Evolutionary conservation across 1,140 invertebrate genomes (phyloP).

Genomic region (Eumeta japonica): DNA sequence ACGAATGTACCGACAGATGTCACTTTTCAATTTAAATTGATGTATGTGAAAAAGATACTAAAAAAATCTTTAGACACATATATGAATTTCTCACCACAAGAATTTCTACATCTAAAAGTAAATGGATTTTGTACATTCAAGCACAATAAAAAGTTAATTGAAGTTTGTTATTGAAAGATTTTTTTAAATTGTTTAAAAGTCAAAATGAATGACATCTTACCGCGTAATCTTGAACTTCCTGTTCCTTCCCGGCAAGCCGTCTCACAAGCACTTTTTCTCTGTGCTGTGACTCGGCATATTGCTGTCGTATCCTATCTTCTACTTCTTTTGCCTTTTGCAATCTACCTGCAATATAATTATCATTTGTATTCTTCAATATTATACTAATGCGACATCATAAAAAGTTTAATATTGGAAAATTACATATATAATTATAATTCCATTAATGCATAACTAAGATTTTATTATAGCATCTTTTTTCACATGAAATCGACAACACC

Average conservation of each 20-base stretch:
- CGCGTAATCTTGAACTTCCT: slow-evolving; percentile 94
- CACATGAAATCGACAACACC: slow-evolving; percentile 49
- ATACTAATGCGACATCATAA: not conserved
- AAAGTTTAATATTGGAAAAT: slow-evolving; percentile 2
- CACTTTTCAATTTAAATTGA: too few species aligned
- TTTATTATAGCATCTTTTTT: too few species aligned
- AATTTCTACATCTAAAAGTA: too few species aligned
- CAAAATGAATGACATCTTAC: too few species aligned
- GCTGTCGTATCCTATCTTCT: slow-evolving; percentile 79
- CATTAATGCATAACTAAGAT: not conserved
- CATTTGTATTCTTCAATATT: not conserved
- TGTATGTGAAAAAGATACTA: too few species aligned
- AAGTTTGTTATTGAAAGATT: too few species aligned
- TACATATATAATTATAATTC: slow-evolving; percentile 4
- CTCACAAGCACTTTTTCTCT: slow-evolving; percentile 90
- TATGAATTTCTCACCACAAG: too few species aligned
- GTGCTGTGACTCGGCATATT: slow-evolving; percentile 80
- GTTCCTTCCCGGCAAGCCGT: slow-evolving; percentile 89
- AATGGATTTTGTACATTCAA: too few species aligned
- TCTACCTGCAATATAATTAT: slow-evolving; percentile 63
- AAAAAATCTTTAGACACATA: too few species aligned
- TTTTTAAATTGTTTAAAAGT: too few species aligned
- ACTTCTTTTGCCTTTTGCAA: slow-evolving; percentile 72
- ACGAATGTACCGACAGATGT: too few species aligned
- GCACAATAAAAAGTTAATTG: too few species aligned